Evolutionary conservation across 1,140 invertebrate species (phyloP).

Genomic region (Drosophila santomea): DNA sequence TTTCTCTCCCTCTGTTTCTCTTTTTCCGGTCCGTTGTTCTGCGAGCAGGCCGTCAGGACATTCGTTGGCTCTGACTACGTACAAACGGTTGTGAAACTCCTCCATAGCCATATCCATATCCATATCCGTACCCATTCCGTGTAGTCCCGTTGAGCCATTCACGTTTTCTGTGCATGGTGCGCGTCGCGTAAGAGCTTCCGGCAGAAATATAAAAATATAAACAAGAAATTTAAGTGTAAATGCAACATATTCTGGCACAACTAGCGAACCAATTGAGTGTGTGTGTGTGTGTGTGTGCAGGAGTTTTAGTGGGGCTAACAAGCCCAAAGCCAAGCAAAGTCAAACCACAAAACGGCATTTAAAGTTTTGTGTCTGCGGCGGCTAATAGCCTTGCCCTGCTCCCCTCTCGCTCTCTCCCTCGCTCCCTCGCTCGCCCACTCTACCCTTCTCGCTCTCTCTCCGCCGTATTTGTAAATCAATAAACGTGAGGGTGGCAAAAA

Average conservation of each 20-base stretch:
- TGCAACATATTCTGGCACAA: background rate
- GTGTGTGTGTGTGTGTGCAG: conserved; percentile 7
- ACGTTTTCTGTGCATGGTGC: conserved; percentile 42
- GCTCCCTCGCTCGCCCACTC: conserved; percentile 13
- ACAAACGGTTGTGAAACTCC: conserved; percentile 80
- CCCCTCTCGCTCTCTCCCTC: conserved; percentile 4
- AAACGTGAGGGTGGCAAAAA: conserved; percentile 79
- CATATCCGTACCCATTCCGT: conserved; percentile 25
- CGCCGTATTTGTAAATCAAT: conserved; percentile 81
- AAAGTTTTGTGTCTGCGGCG: conserved; percentile 74
- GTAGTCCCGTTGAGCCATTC: conserved; percentile 27
- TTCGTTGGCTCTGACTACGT: conserved; percentile 76
- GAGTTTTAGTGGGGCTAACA: conserved; percentile 7
- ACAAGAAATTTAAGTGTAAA: conserved; percentile 36
- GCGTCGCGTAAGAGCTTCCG: conserved; percentile 63
- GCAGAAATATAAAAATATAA: conserved; percentile 30
- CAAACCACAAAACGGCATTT: conserved; percentile 73
- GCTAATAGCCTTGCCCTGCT: conserved; percentile 65
- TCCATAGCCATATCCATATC: conserved; percentile 32
- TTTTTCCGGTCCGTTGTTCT: conserved; percentile 33
- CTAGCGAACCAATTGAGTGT: conserved; percentile 22
- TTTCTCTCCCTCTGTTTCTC: background rate
- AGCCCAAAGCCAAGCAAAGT: conserved; percentile 55
- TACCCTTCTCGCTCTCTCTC: conserved; percentile 28
- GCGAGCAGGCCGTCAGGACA: conserved; percentile 58